Evolutionary conservation across 2,797 vertebrate genomes (phyloP), one percentile per base, ranked within the genome.

Genomic region (Labroides dimidiatus): DNA sequence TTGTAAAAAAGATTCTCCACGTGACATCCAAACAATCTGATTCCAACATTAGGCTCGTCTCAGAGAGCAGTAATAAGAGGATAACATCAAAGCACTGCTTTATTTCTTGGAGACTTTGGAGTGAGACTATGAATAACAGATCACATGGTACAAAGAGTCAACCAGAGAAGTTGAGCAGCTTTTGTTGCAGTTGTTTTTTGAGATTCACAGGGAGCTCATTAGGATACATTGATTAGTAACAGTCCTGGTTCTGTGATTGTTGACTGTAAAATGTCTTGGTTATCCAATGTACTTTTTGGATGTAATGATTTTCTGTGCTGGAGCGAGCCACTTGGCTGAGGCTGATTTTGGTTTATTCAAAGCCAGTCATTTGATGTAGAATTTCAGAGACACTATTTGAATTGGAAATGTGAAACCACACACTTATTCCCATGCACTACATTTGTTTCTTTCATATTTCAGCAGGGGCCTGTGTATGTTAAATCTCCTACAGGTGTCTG

Each of bases 91-190:
- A 91, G 87, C 78, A 52, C 51, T 68, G 55, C 77, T 83, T 87
- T 87, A 85, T 90, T 87, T 88, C 81, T 76, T 27, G 1, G 71
- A 86, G 85, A 84, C 87, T 84, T 86, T 84, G 82, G 81, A 89
- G 87, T 71, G 57, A 75, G 74, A 80, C 84, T 80, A 72, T 89
- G 90, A 93, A 91, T 91, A 90, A 89, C 89, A 85, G 78, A 93
- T 90, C 87, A 91, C 78, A 89, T 85, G 82, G 86, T 88, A 88
- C 84, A 88, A 85, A 86, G 89, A 85, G 65, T 78, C 81, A 87
- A 88, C 82, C 70, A 81, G 72, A 88, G 80, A 90, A 87, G 79
- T 84, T 81, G 72, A 82, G 87, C 77, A 55, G 82, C 84, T 87
- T 89, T 90, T 82, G 81, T 88, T 86, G 86, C 84, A 75, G 75